These are phyloP conservation scores for Graphium colonna DNA, from an alignment of 2,888 invertebrate species.

Conservation along the genomic window DNA sequence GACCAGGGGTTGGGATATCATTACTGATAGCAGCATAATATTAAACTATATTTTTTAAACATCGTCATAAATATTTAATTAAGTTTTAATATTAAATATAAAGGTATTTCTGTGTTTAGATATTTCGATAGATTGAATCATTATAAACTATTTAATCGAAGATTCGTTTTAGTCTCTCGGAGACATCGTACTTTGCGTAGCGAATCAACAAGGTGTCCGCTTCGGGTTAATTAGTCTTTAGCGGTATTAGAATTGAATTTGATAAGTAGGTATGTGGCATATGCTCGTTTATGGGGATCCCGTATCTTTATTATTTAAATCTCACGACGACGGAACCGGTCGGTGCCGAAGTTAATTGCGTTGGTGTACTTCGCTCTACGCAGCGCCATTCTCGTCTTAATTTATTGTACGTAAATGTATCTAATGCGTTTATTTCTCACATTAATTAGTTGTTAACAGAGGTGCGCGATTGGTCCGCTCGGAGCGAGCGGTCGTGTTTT, in stretches of 20 bases:
- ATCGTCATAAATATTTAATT: neutral
- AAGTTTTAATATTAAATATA: neutral
- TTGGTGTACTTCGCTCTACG: constrained; percentile 35
- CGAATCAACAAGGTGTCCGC: neutral
- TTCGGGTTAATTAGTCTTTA: constrained; percentile 37
- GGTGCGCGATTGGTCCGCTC: constrained; percentile 7
- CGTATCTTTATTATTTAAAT: constrained; percentile 72
- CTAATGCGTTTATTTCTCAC: constrained; percentile 36
- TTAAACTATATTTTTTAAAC: no score
- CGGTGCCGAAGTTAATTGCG: constrained; percentile 58
- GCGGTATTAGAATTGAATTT: constrained; percentile 62
- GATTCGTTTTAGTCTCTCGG: constrained; percentile 1
- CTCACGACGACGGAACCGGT: constrained; percentile 52
- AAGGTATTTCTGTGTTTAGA: neutral
- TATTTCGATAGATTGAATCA: neutral
- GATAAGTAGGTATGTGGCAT: constrained; percentile 73
- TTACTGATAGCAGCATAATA: no score
- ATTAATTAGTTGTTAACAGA: constrained; percentile 38
- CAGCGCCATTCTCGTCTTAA: constrained; percentile 25
- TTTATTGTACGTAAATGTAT: constrained; percentile 29
- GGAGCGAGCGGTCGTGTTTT: neutral
- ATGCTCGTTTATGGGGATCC: constrained; percentile 67
- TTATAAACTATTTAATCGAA: no score
- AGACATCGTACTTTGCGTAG: constrained; percentile 11
- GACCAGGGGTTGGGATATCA: no score